phyloP scores from a whole-genome alignment of 2,888 invertebrate genomes.

The Dendrolimus houi region DNA sequence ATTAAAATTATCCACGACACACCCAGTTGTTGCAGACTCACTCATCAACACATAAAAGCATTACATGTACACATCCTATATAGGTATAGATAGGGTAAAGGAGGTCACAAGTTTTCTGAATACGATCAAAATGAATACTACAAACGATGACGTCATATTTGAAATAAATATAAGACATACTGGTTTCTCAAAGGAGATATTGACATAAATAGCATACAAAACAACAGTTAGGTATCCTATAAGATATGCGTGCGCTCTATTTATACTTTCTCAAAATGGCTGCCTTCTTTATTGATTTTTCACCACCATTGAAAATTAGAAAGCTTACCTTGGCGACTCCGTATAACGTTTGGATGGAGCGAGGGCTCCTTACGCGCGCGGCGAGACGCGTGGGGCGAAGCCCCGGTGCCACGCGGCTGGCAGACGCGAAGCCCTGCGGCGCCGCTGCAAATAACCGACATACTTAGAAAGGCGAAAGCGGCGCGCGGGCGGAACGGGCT shows the following conservation, averaged over 20 bases:
- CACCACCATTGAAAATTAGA: conserved; percentile 43
- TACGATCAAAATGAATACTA: no score
- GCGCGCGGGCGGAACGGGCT: conserved; percentile 41
- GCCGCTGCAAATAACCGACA: conserved; percentile 69
- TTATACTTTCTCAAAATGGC: conserved; percentile 55
- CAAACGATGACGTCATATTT: no score
- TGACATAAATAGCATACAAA: neutral
- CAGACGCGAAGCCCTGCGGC: conserved; percentile 58
- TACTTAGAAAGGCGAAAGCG: conserved; percentile 59
- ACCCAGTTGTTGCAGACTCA: no score
- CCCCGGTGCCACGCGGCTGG: conserved; percentile 61
- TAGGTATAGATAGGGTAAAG: no score
- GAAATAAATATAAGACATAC: no score
- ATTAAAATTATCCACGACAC: no score
- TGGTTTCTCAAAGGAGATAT: conserved; percentile 3
- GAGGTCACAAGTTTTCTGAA: no score
- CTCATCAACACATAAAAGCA: no score
- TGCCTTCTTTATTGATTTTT: conserved; percentile 43
- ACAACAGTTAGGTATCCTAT: conserved; percentile 1
- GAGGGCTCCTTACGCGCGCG: conserved; percentile 73
- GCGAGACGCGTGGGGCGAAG: conserved; percentile 48
- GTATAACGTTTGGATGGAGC: conserved; percentile 54
- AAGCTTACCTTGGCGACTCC: conserved; percentile 59
- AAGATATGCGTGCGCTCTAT: neutral
- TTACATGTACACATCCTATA: no score